Percentiles rank a stretch among this genome's conserved stretches.
Conservation (phyloP, 2,797 vertebrate genomes). For the Rhabdophis nuchalis region DNA sequence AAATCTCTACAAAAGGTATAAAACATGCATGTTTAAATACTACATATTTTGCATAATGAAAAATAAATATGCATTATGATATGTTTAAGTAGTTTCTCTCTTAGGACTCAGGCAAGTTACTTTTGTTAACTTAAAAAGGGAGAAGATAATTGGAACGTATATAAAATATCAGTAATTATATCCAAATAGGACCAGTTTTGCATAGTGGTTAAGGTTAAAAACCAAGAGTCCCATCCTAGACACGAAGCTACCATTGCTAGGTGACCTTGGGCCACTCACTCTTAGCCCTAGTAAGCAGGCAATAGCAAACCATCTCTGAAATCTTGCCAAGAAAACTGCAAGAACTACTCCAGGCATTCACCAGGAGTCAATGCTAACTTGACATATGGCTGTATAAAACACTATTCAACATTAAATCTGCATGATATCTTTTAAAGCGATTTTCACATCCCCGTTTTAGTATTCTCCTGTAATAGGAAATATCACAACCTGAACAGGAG, state of each 20-base stretch:
- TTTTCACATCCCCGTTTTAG: background rate
- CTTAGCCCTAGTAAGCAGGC: background rate
- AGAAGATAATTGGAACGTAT: background rate
- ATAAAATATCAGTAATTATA: constrained; percentile 2
- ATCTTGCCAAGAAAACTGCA: background rate
- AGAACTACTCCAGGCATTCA: background rate
- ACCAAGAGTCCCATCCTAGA: background rate
- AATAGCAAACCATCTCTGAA: background rate
- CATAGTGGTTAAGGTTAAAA: background rate
- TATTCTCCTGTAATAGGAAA: background rate
- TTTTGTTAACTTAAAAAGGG: constrained; percentile 7
- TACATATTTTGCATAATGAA: constrained; percentile 1
- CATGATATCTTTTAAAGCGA: background rate
- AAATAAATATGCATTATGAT: background rate
- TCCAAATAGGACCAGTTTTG: background rate
- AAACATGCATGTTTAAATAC: background rate
- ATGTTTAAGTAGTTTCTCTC: background rate
- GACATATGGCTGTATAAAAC: background rate
- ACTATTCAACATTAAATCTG: background rate
- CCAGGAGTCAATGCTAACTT: background rate
- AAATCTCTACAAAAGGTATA: background rate
- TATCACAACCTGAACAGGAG: background rate
- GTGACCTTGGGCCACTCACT: background rate
- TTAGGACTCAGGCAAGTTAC: background rate
- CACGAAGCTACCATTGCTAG: background rate